Evolutionary conservation across 30 jellyfish, hydroid and myxozoan genomes (phyloP).

Genomic region (Nemopilema nomurai): DNA sequence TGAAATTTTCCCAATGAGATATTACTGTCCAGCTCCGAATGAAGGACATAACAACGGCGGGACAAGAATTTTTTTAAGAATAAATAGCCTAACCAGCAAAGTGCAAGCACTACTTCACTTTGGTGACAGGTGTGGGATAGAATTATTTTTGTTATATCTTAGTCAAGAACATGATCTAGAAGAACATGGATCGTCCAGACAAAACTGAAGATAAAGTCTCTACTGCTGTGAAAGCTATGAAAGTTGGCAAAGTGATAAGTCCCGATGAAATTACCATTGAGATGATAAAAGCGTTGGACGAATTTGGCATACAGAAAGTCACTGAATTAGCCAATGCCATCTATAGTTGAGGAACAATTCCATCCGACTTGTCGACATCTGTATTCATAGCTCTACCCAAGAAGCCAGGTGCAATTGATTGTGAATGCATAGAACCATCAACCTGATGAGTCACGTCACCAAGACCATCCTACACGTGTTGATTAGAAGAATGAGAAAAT

Average conservation of each 20-base stretch:
- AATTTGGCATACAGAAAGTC: background rate
- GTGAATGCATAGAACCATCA: slow-evolving; percentile 6
- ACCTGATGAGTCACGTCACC: background rate
- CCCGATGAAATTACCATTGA: slow-evolving; percentile 1
- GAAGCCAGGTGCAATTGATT: slow-evolving; percentile 9
- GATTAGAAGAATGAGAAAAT: background rate
- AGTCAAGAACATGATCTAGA: too few relatives aligned
- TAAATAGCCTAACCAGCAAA: too few relatives aligned
- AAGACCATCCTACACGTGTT: background rate
- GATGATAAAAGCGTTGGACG: background rate
- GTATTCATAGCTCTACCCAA: slow-evolving; percentile 15
- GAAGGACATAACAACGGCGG: too few relatives aligned
- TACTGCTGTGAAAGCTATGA: background rate
- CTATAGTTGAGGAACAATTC: background rate
- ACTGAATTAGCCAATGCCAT: background rate
- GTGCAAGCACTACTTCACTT: too few relatives aligned
- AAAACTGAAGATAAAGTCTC: background rate
- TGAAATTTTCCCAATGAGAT: too few relatives aligned
- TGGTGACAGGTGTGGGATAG: too few relatives aligned
- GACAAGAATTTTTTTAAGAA: too few relatives aligned
- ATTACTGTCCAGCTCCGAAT: too few relatives aligned
- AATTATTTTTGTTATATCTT: too few relatives aligned
- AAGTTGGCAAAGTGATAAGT: background rate
- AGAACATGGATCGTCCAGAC: background rate
- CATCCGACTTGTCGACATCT: slow-evolving; percentile 18